phyloP scores from a whole-genome alignment of 2,797 vertebrate genomes.

The Pogoniulus pusillus region DNA sequence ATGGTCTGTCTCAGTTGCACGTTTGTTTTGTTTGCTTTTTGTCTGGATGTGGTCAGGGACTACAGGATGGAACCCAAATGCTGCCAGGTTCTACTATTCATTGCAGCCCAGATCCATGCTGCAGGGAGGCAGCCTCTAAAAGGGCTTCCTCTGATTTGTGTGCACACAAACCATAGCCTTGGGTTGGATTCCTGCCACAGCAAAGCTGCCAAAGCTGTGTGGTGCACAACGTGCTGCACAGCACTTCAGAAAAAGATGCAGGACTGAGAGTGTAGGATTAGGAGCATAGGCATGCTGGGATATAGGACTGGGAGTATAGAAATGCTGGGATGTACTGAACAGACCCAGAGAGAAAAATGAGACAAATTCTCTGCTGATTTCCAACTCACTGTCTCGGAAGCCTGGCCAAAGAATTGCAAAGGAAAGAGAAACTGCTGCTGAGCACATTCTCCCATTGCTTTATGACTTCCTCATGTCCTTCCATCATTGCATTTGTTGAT shows the following conservation, averaged over 20 bases:
- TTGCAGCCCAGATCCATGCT: neutral
- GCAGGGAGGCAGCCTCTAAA: neutral
- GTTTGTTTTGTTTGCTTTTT: constrained; percentile 43
- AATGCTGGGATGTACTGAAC: neutral
- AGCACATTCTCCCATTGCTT: neutral
- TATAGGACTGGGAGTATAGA: neutral
- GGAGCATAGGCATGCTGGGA: neutral
- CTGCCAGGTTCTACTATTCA: neutral
- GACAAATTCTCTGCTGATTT: neutral
- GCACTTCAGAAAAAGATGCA: neutral
- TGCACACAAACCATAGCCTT: neutral
- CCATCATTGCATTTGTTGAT: neutral
- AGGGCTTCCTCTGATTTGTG: neutral
- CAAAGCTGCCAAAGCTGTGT: neutral
- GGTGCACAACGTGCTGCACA: neutral
- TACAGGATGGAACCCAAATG: neutral
- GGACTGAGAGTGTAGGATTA: neutral
- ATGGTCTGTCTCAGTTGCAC: neutral
- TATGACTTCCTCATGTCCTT: constrained; percentile 3
- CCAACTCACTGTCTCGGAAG: neutral
- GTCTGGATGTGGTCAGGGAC: constrained; percentile 32
- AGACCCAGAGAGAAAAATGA: neutral
- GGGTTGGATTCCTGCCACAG: neutral
- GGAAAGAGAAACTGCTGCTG: neutral
- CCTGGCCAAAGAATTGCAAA: neutral